Base-by-base conservation (phyloP, 2,797 vertebrate species). In the Synanceia verrucosa region DNA sequence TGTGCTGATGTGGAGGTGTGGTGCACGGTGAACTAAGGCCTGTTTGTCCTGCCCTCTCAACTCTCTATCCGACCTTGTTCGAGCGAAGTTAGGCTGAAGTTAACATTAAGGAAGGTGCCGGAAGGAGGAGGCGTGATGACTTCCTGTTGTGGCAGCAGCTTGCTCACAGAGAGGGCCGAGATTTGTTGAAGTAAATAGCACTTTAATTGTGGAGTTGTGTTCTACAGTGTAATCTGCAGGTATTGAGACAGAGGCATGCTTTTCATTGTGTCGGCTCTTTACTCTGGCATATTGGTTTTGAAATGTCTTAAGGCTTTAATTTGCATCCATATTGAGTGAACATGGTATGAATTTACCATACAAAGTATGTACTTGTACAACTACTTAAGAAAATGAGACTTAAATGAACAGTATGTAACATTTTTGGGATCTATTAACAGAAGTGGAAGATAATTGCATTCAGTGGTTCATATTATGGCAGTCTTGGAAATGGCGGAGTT, bases 141-240 rank as follows among this genome's bases (percentile, higher is more conserved):
- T n/a, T n/a, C n/a, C n/a, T n/a, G n/a, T n/a, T n/a, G n/a, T n/a
- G n/a, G n/a, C n/a, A n/a, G n/a, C n/a, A 80, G 53, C 62, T 44
- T 67, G 52, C 71, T 76, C 70, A 76, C 77, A 39, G 65, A 74
- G 77, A 63, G 72, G 51, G 50, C 44, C 33, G 6, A 18, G 62
- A 69, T 74, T 71, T 61, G 71, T 78, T 76, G 66, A 81, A 82
- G 83, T 84, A 81, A 88, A 89, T 65, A 72, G 89, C 87, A 90
- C 90, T 92, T 92, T 88, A 91, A 88, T 78, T 79, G 78, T 83
- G 82, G 87, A 70, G 77, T 85, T 78, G 70, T 83, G 74, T 86
- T 84, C 41, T 37, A 58, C 70, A n/a, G 78, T 72, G 69, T 64
- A 62, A 78, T 66, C 70, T 68, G 48, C 56, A 63, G 63, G 79